Percentiles rank a stretch among this genome's conserved stretches.
phyloP scores from a whole-genome alignment of 2,888 invertebrate species.

The Pimpla rufipes region DNA sequence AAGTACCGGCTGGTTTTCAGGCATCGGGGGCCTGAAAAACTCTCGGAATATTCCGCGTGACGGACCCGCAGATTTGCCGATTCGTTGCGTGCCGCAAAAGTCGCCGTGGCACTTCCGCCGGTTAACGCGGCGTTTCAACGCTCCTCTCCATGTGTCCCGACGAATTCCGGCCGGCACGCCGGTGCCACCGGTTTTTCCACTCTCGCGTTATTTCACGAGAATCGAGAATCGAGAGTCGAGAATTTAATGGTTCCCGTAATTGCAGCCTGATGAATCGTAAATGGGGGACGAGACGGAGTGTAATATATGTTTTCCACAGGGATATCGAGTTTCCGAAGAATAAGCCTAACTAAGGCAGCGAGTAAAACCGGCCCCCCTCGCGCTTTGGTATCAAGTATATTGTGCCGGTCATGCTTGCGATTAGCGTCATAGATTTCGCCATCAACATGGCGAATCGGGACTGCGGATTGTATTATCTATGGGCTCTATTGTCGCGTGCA shows the following conservation, averaged over 20 bases:
- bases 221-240: not conserved
- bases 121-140: slow-evolving; percentile 34
- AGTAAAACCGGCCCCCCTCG: slow-evolving; percentile 41
- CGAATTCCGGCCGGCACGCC: slow-evolving; percentile 8
- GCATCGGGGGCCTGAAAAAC: slow-evolving; percentile 70
- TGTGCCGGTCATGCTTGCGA: slow-evolving; percentile 65
- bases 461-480: slow-evolving; percentile 64
- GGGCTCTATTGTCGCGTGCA: slow-evolving; percentile 63
- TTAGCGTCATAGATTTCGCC: slow-evolving; percentile 62
- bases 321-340: slow-evolving; percentile 43
- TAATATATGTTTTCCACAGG: slow-evolving; percentile 42
- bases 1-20: slow-evolving; percentile 53
- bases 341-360: slow-evolving; percentile 52
- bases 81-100: slow-evolving; percentile 67
- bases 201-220: not conserved
- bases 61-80: slow-evolving; percentile 68
- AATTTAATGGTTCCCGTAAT: slow-evolving; percentile 21
- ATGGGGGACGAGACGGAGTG: slow-evolving; percentile 2
- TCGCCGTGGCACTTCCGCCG: slow-evolving; percentile 51
- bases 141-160: slow-evolving; percentile 28
- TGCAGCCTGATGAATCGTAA: slow-evolving; percentile 48
- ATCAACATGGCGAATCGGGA: slow-evolving; percentile 69
- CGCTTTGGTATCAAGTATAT: slow-evolving; percentile 36
- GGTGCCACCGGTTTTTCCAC: slow-evolving; percentile 1
- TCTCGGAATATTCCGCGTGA: slow-evolving; percentile 66